Conservation (phyloP, 2,113 vertebrate species). For the Tursiops truncatus region DNA sequence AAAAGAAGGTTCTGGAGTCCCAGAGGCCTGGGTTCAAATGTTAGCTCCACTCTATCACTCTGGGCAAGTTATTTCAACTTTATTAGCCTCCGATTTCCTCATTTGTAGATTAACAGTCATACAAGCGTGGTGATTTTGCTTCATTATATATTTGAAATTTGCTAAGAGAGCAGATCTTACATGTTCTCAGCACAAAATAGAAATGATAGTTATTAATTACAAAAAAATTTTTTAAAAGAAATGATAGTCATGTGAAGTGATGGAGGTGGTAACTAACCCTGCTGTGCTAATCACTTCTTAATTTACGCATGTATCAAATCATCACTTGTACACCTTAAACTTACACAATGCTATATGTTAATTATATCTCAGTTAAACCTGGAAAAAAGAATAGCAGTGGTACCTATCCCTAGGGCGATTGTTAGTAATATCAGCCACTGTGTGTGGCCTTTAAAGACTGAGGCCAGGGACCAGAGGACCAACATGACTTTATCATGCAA, state of each 20-base stretch:
- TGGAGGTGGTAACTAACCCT: background rate
- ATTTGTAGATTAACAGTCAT: background rate
- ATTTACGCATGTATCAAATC: background rate
- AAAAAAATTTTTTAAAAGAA: background rate
- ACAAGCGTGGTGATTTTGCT: background rate
- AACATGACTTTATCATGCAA: background rate
- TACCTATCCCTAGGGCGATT: background rate
- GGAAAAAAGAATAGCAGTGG: background rate
- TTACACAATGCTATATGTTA: background rate
- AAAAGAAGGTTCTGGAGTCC: background rate
- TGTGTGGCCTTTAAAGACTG: background rate
- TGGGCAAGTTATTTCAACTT: background rate
- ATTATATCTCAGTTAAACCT: background rate
- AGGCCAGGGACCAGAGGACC: background rate
- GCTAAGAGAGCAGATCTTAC: background rate
- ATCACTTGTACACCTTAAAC: background rate
- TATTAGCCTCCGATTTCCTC: background rate
- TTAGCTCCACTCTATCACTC: background rate
- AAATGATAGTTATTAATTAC: background rate
- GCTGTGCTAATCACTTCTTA: background rate
- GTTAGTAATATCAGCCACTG: background rate
- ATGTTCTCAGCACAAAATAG: background rate
- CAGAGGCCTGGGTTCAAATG: background rate
- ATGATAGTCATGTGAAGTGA: background rate
- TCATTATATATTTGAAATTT: background rate